A percentile compares a stretch with the other conserved stretches of the same genome.
Conservation (phyloP, 2,888 invertebrate genomes). For the Nebria salina region DNA sequence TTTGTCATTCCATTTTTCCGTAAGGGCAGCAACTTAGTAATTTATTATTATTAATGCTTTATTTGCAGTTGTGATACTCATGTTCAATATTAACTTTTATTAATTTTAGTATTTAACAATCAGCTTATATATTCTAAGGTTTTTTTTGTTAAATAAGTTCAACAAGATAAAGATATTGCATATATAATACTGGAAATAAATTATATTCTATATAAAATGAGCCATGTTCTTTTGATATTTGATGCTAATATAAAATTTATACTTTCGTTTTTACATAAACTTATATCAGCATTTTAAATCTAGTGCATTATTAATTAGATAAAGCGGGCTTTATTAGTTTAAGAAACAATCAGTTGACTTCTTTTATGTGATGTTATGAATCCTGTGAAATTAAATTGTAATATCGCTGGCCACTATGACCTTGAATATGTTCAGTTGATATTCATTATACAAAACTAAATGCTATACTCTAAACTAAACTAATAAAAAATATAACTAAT, state of each 20-base stretch:
- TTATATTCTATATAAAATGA: conserved; percentile 21
- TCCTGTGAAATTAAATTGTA: too few relatives aligned
- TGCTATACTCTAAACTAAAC: too few relatives aligned
- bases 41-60: conserved; percentile 42
- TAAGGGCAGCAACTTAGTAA: conserved; percentile 43
- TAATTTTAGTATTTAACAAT: conserved; percentile 27
- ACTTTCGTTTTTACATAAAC: too few relatives aligned
- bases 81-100: conserved; percentile 22
- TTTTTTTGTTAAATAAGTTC: not conserved
- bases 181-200: conserved; percentile 15
- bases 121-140: not conserved
- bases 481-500: too few relatives aligned
- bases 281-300: not conserved
- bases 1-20: conserved; percentile 38
- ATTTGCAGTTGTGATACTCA: conserved; percentile 41
- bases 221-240: conserved; percentile 20
- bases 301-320: not conserved
- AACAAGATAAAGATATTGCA: conserved; percentile 18
- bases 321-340: too few relatives aligned
- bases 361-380: too few relatives aligned
- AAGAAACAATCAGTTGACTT: too few relatives aligned
- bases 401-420: too few relatives aligned
- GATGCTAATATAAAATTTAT: not conserved
- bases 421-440: too few relatives aligned
- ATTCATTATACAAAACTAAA: too few relatives aligned